Percentiles rank a stretch among this genome's conserved stretches.
These are phyloP conservation scores for Neopipo cinnamomea DNA, from an alignment of 2,113 vertebrate species.

Conservation along the genomic window DNA sequence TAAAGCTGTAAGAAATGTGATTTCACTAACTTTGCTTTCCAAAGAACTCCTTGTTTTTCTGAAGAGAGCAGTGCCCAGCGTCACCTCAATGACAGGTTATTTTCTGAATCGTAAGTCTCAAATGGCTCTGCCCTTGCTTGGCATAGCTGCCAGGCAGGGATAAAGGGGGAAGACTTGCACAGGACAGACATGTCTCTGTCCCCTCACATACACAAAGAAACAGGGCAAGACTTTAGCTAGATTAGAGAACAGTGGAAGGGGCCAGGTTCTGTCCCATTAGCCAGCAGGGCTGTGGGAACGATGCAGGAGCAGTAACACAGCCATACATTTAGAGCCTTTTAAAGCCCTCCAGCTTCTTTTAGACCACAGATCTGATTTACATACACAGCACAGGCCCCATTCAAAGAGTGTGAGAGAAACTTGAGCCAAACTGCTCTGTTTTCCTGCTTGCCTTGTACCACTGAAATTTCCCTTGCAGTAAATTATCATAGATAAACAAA, in stretches of 20 bases:
- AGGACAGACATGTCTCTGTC: neutral
- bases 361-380: neutral
- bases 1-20: neutral
- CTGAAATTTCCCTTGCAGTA: neutral
- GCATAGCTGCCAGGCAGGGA: neutral
- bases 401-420: neutral
- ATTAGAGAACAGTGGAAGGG: neutral
- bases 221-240: neutral
- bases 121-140: neutral
- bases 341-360: neutral
- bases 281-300: neutral
- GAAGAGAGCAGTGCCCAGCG: neutral
- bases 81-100: neutral
- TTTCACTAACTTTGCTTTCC: neutral
- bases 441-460: neutral
- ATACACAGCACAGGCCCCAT: neutral
- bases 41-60: neutral
- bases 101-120: neutral
- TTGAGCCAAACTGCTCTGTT: conserved; percentile 22
- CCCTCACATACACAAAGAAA: neutral
- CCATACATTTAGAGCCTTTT: neutral
- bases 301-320: neutral
- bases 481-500: conserved; percentile 17
- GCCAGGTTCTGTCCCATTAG: neutral
- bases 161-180: neutral